Evolutionary conservation across 2,888 invertebrate genomes (phyloP).

Genomic region (Aquatica leii): DNA sequence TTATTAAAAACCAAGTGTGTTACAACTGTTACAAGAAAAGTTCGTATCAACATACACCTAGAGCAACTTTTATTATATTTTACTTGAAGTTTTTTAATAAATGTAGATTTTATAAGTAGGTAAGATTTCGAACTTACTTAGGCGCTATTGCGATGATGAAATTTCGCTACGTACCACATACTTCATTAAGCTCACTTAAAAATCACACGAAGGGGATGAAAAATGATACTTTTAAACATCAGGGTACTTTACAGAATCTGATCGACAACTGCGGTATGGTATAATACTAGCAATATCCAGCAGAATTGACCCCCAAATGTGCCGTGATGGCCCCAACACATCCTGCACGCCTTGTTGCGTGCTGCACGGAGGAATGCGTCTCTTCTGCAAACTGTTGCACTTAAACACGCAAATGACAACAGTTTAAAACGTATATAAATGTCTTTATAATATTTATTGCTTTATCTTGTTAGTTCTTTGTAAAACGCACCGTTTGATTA

Average conservation of each 20-base stretch:
- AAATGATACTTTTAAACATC: neutral
- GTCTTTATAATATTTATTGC: conserved; percentile 39
- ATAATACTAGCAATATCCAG: conserved; percentile 43
- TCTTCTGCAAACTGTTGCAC: conserved; percentile 53
- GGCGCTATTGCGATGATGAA: too few relatives aligned
- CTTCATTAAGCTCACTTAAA: neutral
- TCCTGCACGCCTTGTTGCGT: conserved; percentile 58
- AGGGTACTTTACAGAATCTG: conserved; percentile 25
- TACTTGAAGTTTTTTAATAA: too few relatives aligned
- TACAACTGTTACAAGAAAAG: too few relatives aligned
- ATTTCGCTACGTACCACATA: neutral
- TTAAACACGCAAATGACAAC: conserved; percentile 47
- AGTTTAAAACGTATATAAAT: conserved; percentile 41
- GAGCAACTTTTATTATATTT: too few relatives aligned
- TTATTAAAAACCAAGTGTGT: too few relatives aligned
- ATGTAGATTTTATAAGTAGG: too few relatives aligned
- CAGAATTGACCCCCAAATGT: conserved; percentile 55
- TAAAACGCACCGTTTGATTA: too few relatives aligned
- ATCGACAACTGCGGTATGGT: conserved; percentile 29
- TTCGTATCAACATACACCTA: too few relatives aligned
- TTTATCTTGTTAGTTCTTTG: too few relatives aligned
- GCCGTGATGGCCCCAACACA: conserved; percentile 54
- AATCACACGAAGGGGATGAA: neutral
- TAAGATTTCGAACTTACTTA: too few relatives aligned
- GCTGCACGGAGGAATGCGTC: conserved; percentile 53